Evolutionary conservation across 2,888 invertebrate genomes (phyloP), one percentile per base, ranked within the genome.

Genomic region (Dryocosmus kuriphilus): DNA sequence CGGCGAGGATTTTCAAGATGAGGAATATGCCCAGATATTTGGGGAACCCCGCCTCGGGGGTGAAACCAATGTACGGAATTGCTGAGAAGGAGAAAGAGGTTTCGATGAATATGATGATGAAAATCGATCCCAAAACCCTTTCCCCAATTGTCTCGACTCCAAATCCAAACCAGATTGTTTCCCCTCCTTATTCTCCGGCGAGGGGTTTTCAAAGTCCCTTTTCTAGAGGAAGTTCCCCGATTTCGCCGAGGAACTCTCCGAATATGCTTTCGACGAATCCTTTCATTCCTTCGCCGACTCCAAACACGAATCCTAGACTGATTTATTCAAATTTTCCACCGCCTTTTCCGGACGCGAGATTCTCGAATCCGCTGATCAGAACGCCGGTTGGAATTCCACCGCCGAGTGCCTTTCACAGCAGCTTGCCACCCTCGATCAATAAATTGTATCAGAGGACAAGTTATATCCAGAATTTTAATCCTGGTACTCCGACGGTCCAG

Each of bases 71-170:
- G 92, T 94, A 94, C 81, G 93, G 93, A 11, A 92, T 93, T 0
- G 90, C 91, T 2, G 92, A 93, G 2, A 83, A 83, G 51, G 82
- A 84, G 0, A 86, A 86, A 38, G 87, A 87, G n/a, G n/a, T n/a
- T 4, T 80, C 83, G 0, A 85, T 85, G 63, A 85, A n/a, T n/a
- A n/a, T n/a, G n/a, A 89, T 92, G 88, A 92, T 92, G 84, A 94
- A 94, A 85, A 93, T 94, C 77, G 94, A 94, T 86, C 94, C 94
- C 1, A 94, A 94, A 87, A 94, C 94, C 0, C 85, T 94, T 30
- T 93, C 93, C 77, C 94, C 94, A 0, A 93, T 94, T 6, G 88
- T 89, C 2, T 88, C 90, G 2, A 79, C 81, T 0, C 81, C 85
- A 0, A 90, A 89, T 75, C 89, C 89, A n/a, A n/a, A n/a, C 6